Evolutionary conservation across 2,888 invertebrate genomes (phyloP), one percentile per base, ranked within the genome.

Genomic region (Habroteleia sp.): DNA sequence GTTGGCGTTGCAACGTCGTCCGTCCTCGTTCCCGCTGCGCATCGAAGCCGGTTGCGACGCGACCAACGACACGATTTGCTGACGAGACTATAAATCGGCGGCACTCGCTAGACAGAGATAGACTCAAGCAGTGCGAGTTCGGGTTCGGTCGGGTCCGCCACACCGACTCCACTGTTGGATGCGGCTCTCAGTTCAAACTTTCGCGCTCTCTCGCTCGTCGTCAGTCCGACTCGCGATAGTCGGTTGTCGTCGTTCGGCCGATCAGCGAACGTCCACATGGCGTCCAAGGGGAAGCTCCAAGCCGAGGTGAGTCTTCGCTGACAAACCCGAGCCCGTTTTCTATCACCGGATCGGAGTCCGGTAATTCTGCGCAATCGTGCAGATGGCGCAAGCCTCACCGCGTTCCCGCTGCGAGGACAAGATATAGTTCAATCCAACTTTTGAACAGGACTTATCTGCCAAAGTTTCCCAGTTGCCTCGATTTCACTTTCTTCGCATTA

Each of bases 201-300:
- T 44, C 58, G 44, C 44, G 44, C 58, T 46, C 58, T 44, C 44
- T 25, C 35, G 23, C 3, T 27, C 27, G 41, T 17, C 7, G 29
- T 8, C 2, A 35, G n/a, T 41, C 7, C 20, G 8, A 13, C 1
- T 17, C 3, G 29, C 17, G 31, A 27, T n/a, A 56, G 42, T 35
- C 7, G 33, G 25, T 35, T n/a, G 2, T 13, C 46, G 16, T 44
- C 33, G n/a, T 5, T 6, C 56, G 3, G 17, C 13, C 17, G 2
- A 17, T 10, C n/a, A 16, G 1, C 16, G 17, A 2, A 11, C 11
- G 10, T 25, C 50, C 46, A 46, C 35, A 66, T 66, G 65, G 54
- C 65, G 65, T 29, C 65, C 8, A 66, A 66, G 17, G 54, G 20
- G 17, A 44, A 65, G 27, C 46, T 54, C 14, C 44, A 44, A n/a